Base-by-base conservation (phyloP, 35 echinoderm and acorn worm species). In the Anneissia japonica region DNA sequence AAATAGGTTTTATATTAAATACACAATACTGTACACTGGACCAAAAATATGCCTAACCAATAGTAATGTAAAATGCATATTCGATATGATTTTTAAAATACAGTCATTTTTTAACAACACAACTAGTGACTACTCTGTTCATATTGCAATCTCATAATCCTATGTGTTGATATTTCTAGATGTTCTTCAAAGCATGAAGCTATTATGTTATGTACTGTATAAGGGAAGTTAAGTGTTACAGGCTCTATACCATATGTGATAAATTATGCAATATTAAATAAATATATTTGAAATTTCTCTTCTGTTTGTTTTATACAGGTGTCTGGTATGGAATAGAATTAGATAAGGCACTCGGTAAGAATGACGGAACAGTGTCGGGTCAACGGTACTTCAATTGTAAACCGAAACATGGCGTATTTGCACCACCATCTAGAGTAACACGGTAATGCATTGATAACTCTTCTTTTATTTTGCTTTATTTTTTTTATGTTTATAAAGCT, bases 271-370 rank as follows among this genome's bases (percentile, higher is more conserved):
- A 31, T n/a, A n/a, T n/a, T n/a, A n/a, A n/a, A n/a, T n/a, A n/a
- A n/a, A n/a, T n/a, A n/a, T n/a, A n/a, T n/a, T n/a, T 12, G n/a
- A n/a, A 12, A 13, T 64, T n/a, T n/a, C 12, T 64, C n/a, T n/a
- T n/a, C n/a, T n/a, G n/a, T n/a, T 46, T 85, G 16, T 29, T 13
- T 85, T 75, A 35, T 74, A n/a, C 35, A 82, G 77, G 79, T 72
- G 73, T 43, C 35, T 83, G 79, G 88, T 84, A 84, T 84, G 88
- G 88, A 26, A 84, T 89, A 29, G 88, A 90, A 35, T 75, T 90
- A 37, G 81, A 83, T 36, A 79, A 74, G 78, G 64, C 81, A 76
- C 26, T 84, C 19, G 88, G 88, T 34, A 90, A 90, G 74, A 90
- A 90, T 84, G 88, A 90, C 38, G 88, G 88, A 29, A 84, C 88